A percentile compares a stretch with the other conserved stretches of the same genome.
phyloP scores from a whole-genome alignment of 2,888 invertebrate species.

The Orthosia incerta region DNA sequence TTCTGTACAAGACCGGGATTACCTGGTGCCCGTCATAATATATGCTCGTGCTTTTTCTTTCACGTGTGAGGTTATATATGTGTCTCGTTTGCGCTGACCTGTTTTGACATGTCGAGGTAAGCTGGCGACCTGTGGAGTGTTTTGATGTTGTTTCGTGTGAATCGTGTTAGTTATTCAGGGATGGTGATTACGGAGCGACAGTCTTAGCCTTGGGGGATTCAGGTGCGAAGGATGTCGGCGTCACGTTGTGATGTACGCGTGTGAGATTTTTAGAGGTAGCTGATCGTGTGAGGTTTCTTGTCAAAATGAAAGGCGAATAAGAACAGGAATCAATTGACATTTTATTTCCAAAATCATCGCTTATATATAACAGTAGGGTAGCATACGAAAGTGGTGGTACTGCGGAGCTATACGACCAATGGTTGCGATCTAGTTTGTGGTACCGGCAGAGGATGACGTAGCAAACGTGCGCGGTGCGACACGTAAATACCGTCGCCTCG shows the following conservation, averaged over 20 bases:
- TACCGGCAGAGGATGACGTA: no score
- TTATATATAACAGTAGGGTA: no score
- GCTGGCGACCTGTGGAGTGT: constrained; percentile 57
- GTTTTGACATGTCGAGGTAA: constrained; percentile 45
- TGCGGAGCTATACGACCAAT: no score
- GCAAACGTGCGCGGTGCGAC: no score
- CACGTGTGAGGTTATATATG: constrained; percentile 6
- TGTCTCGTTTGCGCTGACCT: constrained; percentile 48
- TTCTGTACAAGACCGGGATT: constrained; percentile 71
- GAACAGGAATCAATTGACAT: no score
- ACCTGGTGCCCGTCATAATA: constrained; percentile 65
- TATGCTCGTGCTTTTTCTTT: constrained; percentile 42
- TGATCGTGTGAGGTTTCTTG: no score
- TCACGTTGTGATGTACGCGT: constrained; percentile 10
- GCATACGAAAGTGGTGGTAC: no score
- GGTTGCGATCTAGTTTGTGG: no score
- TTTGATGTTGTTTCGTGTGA: constrained; percentile 51
- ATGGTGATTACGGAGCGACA: constrained; percentile 37
- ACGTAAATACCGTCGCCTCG: no score
- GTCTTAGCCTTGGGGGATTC: constrained; percentile 36
- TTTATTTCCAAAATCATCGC: no score
- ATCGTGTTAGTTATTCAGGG: constrained; percentile 48
- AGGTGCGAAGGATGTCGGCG: constrained; percentile 19
- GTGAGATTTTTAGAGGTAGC: no score
- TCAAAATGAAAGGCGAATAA: no score